These are phyloP conservation scores for Cuculus canorus DNA, from an alignment of 2,797 vertebrate genomes.

Conservation along the genomic window DNA sequence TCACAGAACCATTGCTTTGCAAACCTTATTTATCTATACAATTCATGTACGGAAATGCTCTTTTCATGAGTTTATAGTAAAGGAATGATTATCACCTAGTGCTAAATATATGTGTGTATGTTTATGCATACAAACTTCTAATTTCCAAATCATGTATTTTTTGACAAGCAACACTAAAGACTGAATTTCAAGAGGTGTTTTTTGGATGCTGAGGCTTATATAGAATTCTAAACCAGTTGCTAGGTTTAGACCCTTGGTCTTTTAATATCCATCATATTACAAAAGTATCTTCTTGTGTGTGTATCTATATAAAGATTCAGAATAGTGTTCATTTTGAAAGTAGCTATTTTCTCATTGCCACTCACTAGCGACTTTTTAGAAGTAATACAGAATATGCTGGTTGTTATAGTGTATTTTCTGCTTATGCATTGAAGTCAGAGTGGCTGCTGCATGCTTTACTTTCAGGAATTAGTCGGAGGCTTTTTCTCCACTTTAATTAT, in stretches of 20 bases:
- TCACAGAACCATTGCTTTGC: neutral
- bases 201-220: neutral
- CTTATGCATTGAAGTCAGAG: neutral
- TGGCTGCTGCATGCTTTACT: neutral
- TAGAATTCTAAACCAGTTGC: neutral
- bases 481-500: neutral
- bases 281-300: neutral
- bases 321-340: neutral
- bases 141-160: neutral
- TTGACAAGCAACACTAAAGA: neutral
- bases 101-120: neutral
- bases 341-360: neutral
- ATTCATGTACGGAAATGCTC: neutral
- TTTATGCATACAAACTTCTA: neutral
- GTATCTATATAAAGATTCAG: neutral
- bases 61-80: neutral
- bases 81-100: neutral
- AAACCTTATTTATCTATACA: neutral
- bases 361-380: neutral
- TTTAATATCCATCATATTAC: neutral
- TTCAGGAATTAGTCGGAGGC: neutral
- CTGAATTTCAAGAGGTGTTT: neutral
- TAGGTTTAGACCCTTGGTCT: neutral
- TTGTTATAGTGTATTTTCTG: neutral
- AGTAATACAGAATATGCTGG: neutral